Conservation (phyloP, 2,113 vertebrate genomes). For the Hypanus sabinus region DNA sequence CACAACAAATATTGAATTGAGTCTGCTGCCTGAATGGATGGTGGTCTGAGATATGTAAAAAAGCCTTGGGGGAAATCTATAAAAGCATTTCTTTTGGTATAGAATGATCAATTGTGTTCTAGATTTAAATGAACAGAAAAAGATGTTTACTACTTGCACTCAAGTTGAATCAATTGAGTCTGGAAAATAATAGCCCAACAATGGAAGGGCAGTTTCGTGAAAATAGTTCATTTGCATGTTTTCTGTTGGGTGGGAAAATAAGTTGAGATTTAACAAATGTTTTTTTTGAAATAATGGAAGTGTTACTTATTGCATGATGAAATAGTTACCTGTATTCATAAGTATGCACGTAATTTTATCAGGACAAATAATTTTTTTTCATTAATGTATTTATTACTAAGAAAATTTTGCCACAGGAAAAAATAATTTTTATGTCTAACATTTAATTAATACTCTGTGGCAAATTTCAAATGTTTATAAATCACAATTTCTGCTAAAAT, state of each 20-base stretch:
- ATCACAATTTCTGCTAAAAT: not conserved
- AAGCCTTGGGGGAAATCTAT: not conserved
- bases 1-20: slow-evolving; percentile 19
- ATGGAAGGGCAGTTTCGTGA: not conserved
- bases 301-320: not conserved
- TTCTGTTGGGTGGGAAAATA: not conserved
- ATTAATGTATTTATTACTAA: not conserved
- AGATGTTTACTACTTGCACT: not conserved
- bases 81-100: not conserved
- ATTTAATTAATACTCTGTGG: not conserved
- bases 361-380: not conserved
- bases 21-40: not conserved
- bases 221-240: too few species aligned
- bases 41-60: not conserved
- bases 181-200: not conserved
- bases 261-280: not conserved
- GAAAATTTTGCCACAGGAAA: not conserved
- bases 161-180: too few species aligned
- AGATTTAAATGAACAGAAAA: slow-evolving; percentile 1
- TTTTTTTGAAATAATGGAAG: not conserved
- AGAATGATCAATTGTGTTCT: not conserved
- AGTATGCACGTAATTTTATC: not conserved
- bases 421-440: not conserved
- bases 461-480: not conserved
- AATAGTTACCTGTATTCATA: not conserved